Evolutionary conservation across 2,113 vertebrate genomes (phyloP).

Genomic region (Rhynchomys soricoides): DNA sequence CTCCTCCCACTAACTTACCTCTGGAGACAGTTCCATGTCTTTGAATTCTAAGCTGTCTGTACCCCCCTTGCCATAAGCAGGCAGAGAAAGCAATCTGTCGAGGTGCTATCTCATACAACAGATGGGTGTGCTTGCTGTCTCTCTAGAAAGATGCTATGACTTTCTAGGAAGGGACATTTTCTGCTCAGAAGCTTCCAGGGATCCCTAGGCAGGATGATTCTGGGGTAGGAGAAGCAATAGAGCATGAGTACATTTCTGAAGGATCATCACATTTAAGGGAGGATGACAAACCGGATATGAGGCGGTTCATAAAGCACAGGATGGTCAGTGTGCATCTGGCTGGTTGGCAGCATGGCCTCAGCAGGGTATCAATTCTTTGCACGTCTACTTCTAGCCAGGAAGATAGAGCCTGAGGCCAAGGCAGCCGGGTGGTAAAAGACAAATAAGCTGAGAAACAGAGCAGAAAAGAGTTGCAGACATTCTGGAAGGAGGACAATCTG

Average conservation of each 20-base stretch:
- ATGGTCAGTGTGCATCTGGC: not conserved
- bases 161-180: conserved; percentile 4
- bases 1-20: not conserved
- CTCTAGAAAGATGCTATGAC: not conserved
- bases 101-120: not conserved
- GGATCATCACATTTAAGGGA: not conserved
- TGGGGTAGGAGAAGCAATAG: not conserved
- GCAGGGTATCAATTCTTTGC: too few relatives aligned
- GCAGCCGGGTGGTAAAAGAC: not conserved
- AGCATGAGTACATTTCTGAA: not conserved
- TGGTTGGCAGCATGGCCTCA: not conserved
- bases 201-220: not conserved
- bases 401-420: not conserved
- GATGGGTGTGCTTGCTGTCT: not conserved
- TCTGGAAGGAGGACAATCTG: not conserved
- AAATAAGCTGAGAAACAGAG: not conserved
- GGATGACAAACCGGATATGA: not conserved
- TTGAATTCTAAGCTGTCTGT: not conserved
- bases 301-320: not conserved
- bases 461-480: not conserved
- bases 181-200: not conserved
- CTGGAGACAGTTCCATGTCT: not conserved
- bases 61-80: too few relatives aligned
- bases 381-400: not conserved
- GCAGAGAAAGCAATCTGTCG: not conserved